Evolutionary conservation across 1,140 invertebrate genomes (phyloP), one percentile per base, ranked within the genome.

Genomic region (Drosophila lacertosa): DNA sequence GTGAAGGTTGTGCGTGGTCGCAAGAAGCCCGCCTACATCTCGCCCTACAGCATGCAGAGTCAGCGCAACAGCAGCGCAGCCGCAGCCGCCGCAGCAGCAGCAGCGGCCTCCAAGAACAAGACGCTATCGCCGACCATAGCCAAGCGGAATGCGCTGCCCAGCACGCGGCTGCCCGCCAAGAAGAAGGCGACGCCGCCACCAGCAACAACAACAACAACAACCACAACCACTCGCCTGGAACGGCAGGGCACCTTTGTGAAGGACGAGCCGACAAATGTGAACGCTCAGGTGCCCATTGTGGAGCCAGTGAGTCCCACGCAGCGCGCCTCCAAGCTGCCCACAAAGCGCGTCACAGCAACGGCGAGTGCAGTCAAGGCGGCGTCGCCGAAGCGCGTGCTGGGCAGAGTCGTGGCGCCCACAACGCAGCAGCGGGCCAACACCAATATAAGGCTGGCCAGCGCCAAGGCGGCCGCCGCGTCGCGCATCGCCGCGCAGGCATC

Each of bases 191-290:
- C 67, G 3, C 4, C 66, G 15, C 57, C 64, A 16, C 45, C 55
- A 20, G 37, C 35, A 2, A 57, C 39, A 5, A n/a, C 65, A 10
- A 9, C 57, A 11, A 66, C 37, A 4, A 37, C 55, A 13, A 6
- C 70, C 1, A 15, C 68, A 9, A 42, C 74, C 92, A 91, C 50
- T 92, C 53, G 94, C 1, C 82, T 95, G 6, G 95, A 96, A 51
- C 93, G 97, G 35, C 96, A 98, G 90, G 96, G 96, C 18, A 98
- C 97, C 0, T 98, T 98, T 88, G 96, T 96, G 0, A 97, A 97
- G 91, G 96, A 97, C 69, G 95, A 96, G 72, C 92, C 93, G 4
- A 89, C 93, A 2, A 91, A 92, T 70, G 72, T 91, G 16, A 76
- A 92, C 15, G 73, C 47, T 11, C 91, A 92, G 2, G 90, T 92